Base-by-base conservation (phyloP, 2,113 vertebrate genomes). In the Elanoides forficatus region DNA sequence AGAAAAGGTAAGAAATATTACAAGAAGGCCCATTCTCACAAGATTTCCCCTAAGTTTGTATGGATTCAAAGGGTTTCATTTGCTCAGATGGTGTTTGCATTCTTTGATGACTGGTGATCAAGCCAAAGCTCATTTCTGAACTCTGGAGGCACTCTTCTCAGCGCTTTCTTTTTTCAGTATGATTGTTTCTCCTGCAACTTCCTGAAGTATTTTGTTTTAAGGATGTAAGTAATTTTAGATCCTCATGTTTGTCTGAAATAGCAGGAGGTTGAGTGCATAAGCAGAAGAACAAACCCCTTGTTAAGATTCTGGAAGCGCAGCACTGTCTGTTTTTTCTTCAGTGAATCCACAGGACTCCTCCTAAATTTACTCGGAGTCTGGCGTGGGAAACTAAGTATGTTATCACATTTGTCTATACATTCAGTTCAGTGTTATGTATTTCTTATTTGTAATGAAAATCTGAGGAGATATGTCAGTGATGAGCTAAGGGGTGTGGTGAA, bases 401-500 rank as follows among this genome's bases (percentile, higher is more conserved):
- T 91, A 23, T 26, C 48, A 29, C 23, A 67, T 90, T 88, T 84
- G 91, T 96, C 87, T 97, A 74, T 96, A 74, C 70, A 42, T 97
- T 93, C 93, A 97, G 55, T 94, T 97, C 52, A 67, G 92, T 93
- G 91, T 81, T 89, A 96, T 86, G 95, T 94, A 56, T 90, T 82
- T 95, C 95, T 96, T 97, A 95, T 87, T 97, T 98, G 86, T 97
- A 96, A 95, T 97, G 95, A 96, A 97, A 97, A 95, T 96, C 95
- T 93, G 92, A 97, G 40, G 47, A 86, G 38, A 7, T 97, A 86
- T 47, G 97, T 96, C 60, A 90, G 72, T 88, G 81, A 89, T 96
- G 96, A 95, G 92, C 87, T 96, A 86, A 95, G 70, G 91, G 59
- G 5, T 65, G 27, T 67, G 76, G 22, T 84, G 65, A 88, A 86